Base-by-base conservation (phyloP, 2,113 vertebrate species). In the Crotalus viridis region DNA sequence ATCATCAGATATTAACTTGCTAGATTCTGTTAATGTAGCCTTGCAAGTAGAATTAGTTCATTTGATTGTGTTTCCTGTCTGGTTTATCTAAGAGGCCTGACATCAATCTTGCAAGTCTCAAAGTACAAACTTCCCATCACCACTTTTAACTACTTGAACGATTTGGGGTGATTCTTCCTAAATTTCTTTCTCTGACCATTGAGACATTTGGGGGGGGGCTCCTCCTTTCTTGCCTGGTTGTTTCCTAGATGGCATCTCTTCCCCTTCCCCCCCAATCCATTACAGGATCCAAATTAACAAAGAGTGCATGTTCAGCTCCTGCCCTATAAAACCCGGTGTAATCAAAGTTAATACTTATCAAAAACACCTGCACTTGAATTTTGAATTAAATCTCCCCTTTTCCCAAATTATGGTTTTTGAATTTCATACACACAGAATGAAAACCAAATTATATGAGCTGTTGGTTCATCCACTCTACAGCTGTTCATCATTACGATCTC, bases 261-360 rank as follows among this genome's bases (percentile, higher is more conserved):
- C 61, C 26, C 61, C 26, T 64, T 3, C 61, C 61, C 28, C 8
- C 61, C 10, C 4, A 28, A 13, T 69, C 10, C 28, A 69, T n/a
- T 69, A 69, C n/a, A 69, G 87, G 89, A 22, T 12, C 90, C 39
- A 90, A 89, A 93, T 91, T 90, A 89, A 88, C 54, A 87, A 43
- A 6, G 93, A 15, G 13, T 2, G 10, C 15, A 88, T 0, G 26
- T 0, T 74, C 90, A 91, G 2, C 85, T 86, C 3, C 94, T 93
- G 91, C 7, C 54, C 91, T 10, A 86, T 91, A 88, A 93, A 39
- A 0, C 10, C 54, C 55, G 0, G 26, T 88, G 88, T 92, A 74
- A 91, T n/a, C 39, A 0, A 86, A 90, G 24, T 59, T 88, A 0
- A 74, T 19, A 0, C 0, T 52, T 89, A 17, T 74, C 28, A 7